Conservation (phyloP, 1,140 invertebrate species). For the Trissolcus basalis region DNA sequence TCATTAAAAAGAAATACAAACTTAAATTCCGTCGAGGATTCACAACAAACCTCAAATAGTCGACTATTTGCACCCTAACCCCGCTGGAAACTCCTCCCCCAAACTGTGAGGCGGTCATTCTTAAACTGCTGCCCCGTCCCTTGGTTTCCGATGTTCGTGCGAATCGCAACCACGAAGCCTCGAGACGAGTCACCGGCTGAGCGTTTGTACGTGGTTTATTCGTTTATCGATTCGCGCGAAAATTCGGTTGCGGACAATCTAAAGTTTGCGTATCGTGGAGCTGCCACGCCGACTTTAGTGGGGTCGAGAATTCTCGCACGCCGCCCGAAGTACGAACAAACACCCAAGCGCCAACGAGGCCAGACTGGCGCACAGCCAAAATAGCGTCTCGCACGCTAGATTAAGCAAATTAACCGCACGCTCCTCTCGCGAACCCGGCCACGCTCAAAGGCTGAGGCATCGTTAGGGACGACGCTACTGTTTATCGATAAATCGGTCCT, state of each 20-base stretch:
- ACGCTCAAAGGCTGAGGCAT: conserved; percentile 37
- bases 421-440: conserved; percentile 34
- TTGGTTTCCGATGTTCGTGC: conserved; percentile 14
- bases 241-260: conserved; percentile 54
- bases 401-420: conserved; percentile 61
- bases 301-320: conserved; percentile 37
- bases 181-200: conserved; percentile 16
- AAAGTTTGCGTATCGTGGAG: conserved; percentile 54
- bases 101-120: conserved; percentile 25
- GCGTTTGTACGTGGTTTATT: conserved; percentile 54
- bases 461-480: conserved; percentile 54
- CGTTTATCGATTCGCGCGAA: conserved; percentile 56
- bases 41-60: conserved; percentile 20
- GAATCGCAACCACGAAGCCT: conserved; percentile 30
- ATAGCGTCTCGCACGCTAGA: conserved; percentile 57
- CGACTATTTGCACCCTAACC: conserved; percentile 16
- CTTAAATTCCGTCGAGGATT: conserved; percentile 4
- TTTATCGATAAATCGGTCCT: conserved; percentile 62
- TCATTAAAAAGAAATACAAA: not conserved
- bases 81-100: conserved; percentile 1
- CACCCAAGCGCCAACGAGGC: conserved; percentile 21
- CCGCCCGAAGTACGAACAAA: conserved; percentile 30
- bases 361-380: conserved; percentile 52
- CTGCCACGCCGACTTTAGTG: conserved; percentile 39
- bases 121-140: conserved; percentile 20